These are phyloP conservation scores for Agrochola lota DNA, from an alignment of 2,888 invertebrate genomes.

Conservation along the genomic window DNA sequence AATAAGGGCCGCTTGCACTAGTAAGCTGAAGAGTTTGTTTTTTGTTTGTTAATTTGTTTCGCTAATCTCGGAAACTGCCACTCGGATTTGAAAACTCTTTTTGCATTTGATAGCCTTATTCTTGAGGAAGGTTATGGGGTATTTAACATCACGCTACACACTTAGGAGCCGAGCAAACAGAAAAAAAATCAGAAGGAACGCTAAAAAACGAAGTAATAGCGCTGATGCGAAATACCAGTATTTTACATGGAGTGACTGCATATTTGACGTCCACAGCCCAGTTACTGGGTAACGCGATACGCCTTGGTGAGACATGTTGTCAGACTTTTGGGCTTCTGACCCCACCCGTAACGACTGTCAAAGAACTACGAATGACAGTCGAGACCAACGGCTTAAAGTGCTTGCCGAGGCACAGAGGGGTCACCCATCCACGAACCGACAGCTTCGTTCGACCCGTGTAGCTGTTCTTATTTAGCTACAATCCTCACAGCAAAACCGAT, in stretches of 20 bases:
- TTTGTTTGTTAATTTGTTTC: no score
- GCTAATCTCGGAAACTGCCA: no score
- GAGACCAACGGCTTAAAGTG: neutral
- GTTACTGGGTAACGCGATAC: neutral
- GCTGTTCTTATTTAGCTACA: neutral
- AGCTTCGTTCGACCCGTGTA: neutral
- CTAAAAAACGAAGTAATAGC: no score
- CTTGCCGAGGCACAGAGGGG: neutral
- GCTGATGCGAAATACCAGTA: neutral
- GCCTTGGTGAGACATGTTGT: neutral
- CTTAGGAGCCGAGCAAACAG: no score
- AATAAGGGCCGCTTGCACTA: no score
- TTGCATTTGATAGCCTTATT: no score
- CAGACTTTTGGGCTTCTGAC: neutral
- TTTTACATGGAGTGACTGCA: neutral
- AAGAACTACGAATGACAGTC: neutral
- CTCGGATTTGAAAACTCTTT: no score
- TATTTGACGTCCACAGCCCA: neutral
- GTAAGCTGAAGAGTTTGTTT: no score
- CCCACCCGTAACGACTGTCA: neutral
- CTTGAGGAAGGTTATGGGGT: no score
- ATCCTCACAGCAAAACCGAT: neutral
- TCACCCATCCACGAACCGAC: neutral
- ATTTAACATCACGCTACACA: no score
- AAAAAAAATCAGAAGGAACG: no score